phyloP scores from a whole-genome alignment of 2,888 invertebrate species.

The Meteorus cinctellus region DNA sequence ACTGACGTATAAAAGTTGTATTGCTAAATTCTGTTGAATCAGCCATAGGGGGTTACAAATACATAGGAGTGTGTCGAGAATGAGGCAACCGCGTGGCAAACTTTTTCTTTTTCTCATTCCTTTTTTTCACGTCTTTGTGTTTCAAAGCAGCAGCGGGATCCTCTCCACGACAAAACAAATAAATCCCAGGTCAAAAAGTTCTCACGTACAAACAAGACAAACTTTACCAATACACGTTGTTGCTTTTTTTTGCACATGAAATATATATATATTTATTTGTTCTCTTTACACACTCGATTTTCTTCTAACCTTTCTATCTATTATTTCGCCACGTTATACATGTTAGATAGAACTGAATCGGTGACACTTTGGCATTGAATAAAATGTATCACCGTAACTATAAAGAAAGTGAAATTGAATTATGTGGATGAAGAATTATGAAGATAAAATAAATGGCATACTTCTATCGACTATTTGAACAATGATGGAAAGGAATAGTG shows the following conservation, averaged over 20 bases:
- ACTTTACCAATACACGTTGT: slow-evolving; percentile 51
- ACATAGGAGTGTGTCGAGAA: slow-evolving; percentile 13
- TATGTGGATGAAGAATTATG: neutral
- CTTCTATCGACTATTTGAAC: too few relatives aligned
- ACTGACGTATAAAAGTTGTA: slow-evolving; percentile 5
- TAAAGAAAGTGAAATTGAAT: neutral
- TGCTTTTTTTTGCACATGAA: neutral
- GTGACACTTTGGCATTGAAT: neutral
- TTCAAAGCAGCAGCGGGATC: neutral
- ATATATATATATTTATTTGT: slow-evolving; percentile 11
- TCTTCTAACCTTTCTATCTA: neutral
- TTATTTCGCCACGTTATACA: neutral
- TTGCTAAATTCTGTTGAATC: slow-evolving; percentile 2
- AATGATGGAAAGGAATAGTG: too few relatives aligned
- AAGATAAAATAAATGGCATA: neutral
- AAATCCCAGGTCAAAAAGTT: slow-evolving; percentile 56
- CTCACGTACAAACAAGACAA: slow-evolving; percentile 47
- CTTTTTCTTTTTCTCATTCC: neutral
- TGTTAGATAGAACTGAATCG: neutral
- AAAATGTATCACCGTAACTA: neutral
- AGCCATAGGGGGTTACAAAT: slow-evolving; percentile 9
- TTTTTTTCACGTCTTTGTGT: neutral
- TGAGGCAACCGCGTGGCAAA: neutral
- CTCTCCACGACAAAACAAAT: slow-evolving; percentile 48
- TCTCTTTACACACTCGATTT: slow-evolving; percentile 4